Base-by-base conservation (phyloP, 2,888 invertebrate genomes). In the Temnothorax rugatulus region DNA sequence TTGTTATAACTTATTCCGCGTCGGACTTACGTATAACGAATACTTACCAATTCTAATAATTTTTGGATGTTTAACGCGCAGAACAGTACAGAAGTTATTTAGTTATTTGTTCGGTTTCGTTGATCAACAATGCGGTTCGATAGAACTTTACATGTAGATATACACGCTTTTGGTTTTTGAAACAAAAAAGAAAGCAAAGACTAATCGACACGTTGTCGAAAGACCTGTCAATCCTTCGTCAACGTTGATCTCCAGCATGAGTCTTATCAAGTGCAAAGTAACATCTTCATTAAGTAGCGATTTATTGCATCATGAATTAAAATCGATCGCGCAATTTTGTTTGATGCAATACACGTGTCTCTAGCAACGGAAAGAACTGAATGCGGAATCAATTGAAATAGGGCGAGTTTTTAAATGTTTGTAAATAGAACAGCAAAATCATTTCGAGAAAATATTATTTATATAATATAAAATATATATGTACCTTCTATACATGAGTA, bases 21-120 rank as follows among this genome's bases (percentile, higher is more conserved):
- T 83, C 74, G 54, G 76, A 84, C 57, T 73, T 66, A 29, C n/a
- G 44, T 59, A 47, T n/a, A 71, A 71, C 41, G 47, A 85, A 52
- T 69, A 71, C 69, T 59, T 52, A 52, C 54, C 50, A 64, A 57
- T n/a, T n/a, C n/a, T 66, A 44, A 79, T 75, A 71, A 69, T 50
- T 83, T 52, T 21, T 63, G 47, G 54, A 25, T 8, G n/a, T 81
- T 64, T 75, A 47, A 69, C 74, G 63, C 77, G 77, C 66, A 77
- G 76, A 82, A 82, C 57, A 74, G 41, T 29, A 54, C n/a, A 61
- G 34, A 34, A 57, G 9, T 15, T 47, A 25, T 13, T 21, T 29
- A 9, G 11, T 18, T n/a, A 76, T 77, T 84, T 77, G 66, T 87
- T 61, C 18, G 25, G 29, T 41, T 76, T 57, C 29, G 41, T 63